Evolutionary conservation across 2,113 vertebrate genomes (phyloP).

Genomic region (Perccottus glenii): DNA sequence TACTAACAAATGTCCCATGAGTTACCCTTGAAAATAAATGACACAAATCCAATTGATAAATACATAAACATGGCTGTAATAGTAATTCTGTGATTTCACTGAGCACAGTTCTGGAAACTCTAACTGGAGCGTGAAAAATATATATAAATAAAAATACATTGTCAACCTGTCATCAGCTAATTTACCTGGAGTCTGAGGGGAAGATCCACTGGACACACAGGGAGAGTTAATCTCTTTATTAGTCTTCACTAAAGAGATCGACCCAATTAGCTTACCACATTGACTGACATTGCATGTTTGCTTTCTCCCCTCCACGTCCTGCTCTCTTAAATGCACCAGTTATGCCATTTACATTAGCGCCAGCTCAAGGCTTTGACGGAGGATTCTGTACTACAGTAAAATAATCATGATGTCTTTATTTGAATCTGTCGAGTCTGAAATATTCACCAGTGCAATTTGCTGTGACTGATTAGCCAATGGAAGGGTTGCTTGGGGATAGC

Average conservation of each 20-base stretch:
- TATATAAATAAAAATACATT: conserved; percentile 46
- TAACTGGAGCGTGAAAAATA: conserved; percentile 20
- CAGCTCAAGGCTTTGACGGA: conserved; percentile 28
- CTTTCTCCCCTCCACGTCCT: conserved; percentile 30
- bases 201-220: conserved; percentile 66
- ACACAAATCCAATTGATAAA: conserved; percentile 38
- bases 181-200: conserved; percentile 71
- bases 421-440: conserved; percentile 65
- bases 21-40: conserved; percentile 12
- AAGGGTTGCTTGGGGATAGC: conserved; percentile 61
- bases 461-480: conserved; percentile 69
- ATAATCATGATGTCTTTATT: conserved; percentile 70
- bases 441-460: conserved; percentile 64
- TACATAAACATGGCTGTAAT: conserved; percentile 22
- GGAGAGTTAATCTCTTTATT: conserved; percentile 75
- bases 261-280: conserved; percentile 70
- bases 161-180: conserved; percentile 72
- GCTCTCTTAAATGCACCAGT: conserved; percentile 33
- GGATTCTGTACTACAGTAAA: conserved; percentile 45
- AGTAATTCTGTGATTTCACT: conserved; percentile 22
- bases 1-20: neutral
- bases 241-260: conserved; percentile 72
- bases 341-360: conserved; percentile 34
- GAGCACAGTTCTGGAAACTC: conserved; percentile 23
- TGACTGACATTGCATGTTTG: conserved; percentile 65